Conservation (phyloP, 2,888 invertebrate genomes). For the Falcaria lacertinaria region DNA sequence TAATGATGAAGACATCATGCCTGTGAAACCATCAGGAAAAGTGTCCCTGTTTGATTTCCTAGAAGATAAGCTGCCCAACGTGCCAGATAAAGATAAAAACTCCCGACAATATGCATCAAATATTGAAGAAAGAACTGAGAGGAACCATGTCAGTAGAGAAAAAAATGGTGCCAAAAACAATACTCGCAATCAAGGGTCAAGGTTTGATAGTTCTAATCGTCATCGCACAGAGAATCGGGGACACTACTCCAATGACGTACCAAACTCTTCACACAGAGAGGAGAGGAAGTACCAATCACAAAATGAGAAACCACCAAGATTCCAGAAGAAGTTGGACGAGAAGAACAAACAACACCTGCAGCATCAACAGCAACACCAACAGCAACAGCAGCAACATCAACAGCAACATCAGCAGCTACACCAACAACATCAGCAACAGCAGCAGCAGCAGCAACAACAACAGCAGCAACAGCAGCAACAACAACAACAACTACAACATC, state of each 20-base stretch:
- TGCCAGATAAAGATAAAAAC: constrained; percentile 67
- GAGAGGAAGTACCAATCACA: constrained; percentile 65
- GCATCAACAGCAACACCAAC: constrained; percentile 40
- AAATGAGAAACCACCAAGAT: constrained; percentile 81
- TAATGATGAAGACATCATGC: constrained; percentile 77
- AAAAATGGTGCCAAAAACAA: constrained; percentile 54
- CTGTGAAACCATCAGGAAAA: constrained; percentile 87
- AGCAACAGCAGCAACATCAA: constrained; percentile 34
- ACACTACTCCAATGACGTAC: constrained; percentile 58
- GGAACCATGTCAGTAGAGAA: constrained; percentile 51
- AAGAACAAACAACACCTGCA: constrained; percentile 65
- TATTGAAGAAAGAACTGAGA: constrained; percentile 53
- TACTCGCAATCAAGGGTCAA: constrained; percentile 47
- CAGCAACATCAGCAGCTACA: constrained; percentile 25
- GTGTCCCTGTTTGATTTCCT: constrained; percentile 91
- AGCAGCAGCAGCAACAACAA: background rate
- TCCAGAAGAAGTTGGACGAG: constrained; percentile 78
- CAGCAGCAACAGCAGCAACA: constrained; percentile 33
- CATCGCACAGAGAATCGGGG: constrained; percentile 52
- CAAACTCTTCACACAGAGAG: constrained; percentile 50
- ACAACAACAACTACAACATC: constrained; percentile 56
- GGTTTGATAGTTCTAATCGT: constrained; percentile 52
- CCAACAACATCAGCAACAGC: constrained; percentile 10
- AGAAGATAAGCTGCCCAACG: constrained; percentile 86
- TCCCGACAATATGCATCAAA: constrained; percentile 45